Evolutionary conservation across 2,888 invertebrate species (phyloP).

Genomic region (Protodeltote pygarga): DNA sequence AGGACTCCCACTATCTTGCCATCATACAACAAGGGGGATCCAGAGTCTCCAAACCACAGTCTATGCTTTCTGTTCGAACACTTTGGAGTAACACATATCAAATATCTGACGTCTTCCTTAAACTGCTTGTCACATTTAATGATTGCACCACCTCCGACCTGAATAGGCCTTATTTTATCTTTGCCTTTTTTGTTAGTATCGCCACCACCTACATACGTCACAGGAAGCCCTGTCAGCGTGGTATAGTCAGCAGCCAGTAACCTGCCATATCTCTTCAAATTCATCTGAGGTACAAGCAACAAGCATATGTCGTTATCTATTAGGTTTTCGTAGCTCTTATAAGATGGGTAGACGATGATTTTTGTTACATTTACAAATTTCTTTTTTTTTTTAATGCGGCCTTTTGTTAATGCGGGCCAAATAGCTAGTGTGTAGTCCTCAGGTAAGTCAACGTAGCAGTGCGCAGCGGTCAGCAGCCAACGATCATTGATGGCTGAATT

Average conservation of each 20-base stretch:
- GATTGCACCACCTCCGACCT: conserved; percentile 6
- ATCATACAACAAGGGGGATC: conserved; percentile 1
- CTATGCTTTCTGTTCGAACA: background rate
- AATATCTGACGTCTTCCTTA: background rate
- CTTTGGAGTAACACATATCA: conserved; percentile 1
- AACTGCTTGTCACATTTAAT: background rate
- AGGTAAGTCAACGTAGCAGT: background rate
- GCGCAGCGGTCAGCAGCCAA: conserved; percentile 2
- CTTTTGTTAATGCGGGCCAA: background rate
- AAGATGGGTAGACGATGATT: background rate
- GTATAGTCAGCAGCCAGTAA: conserved; percentile 1
- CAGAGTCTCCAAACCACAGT: background rate
- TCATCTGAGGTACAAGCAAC: background rate
- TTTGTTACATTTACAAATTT: background rate
- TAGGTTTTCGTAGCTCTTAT: background rate
- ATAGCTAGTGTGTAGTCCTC: background rate
- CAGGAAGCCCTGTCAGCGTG: conserved; percentile 7
- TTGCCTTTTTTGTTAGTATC: background rate
- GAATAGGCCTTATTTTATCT: background rate
- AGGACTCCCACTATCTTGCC: conserved; percentile 3
- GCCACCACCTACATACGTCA: conserved; percentile 13
- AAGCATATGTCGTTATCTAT: conserved; percentile 5
- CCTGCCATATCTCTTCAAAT: background rate
- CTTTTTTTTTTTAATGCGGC: no score
- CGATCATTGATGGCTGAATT: background rate